Evolutionary conservation across 2,797 vertebrate species (phyloP).

Genomic region (Takifugu ocellatus): DNA sequence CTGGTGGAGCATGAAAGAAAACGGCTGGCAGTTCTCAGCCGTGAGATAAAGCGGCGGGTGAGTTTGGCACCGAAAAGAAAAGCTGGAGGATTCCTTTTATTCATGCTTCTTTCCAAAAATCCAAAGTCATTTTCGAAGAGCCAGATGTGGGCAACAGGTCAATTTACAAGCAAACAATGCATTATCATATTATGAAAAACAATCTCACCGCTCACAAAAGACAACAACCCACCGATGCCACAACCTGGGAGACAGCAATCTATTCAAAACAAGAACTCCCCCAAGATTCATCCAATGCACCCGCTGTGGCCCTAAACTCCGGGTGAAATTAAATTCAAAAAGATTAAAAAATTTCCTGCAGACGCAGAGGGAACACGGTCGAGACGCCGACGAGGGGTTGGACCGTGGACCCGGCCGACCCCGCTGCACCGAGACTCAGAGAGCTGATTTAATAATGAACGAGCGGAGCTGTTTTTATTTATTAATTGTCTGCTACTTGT

Average conservation of each 20-base stretch:
- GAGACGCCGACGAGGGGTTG: constrained; percentile 14
- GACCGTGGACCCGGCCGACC: constrained; percentile 32
- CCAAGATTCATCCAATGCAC: constrained; percentile 46
- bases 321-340: constrained; percentile 51
- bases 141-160: constrained; percentile 40
- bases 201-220: constrained; percentile 43
- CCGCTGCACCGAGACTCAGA: constrained; percentile 22
- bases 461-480: constrained; percentile 29
- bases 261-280: constrained; percentile 65
- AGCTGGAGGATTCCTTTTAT: constrained; percentile 14
- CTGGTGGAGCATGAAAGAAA: constrained; percentile 31
- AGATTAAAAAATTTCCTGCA: constrained; percentile 48
- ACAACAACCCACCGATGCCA: constrained; percentile 21
- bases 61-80: constrained; percentile 16
- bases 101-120: constrained; percentile 35
- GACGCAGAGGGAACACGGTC: constrained; percentile 9
- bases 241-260: constrained; percentile 53
- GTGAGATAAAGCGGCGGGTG: constrained; percentile 28
- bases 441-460: constrained; percentile 42
- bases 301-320: constrained; percentile 57
- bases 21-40: constrained; percentile 10
- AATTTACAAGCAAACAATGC: constrained; percentile 47
- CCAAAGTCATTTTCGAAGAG: constrained; percentile 20
- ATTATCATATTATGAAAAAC: constrained; percentile 60
- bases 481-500: constrained; percentile 29